Evolutionary conservation across 2,888 invertebrate genomes (phyloP), one percentile per base, ranked within the genome.

Genomic region (Pandemis corylana): DNA sequence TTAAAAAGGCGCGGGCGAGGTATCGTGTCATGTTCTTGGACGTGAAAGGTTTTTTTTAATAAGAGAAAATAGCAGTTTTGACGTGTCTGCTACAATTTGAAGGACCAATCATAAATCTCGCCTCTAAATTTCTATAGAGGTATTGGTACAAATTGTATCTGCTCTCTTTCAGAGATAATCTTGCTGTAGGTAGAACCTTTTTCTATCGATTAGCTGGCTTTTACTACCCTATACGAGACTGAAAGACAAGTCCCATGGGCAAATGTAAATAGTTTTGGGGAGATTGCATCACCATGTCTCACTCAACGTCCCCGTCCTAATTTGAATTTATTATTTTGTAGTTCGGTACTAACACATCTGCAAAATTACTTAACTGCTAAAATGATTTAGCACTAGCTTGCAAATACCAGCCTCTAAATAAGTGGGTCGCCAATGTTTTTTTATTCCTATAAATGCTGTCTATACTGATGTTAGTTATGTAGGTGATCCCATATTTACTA

Each of bases 181-280:
- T 49, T 13, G 13, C 13, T 13, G 49, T 49, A 10, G 13, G 6
- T 51, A 36, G 28, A 4, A 36, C n/a, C 51, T 51, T 51, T 51
- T 51, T 51, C 51, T 51, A 51, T 51, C 7, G 51, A 51, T 51
- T 51, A 51, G n/a, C n/a, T 51, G n/a, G 51, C 51, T 51, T 51
- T n/a, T 51, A n/a, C n/a, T 51, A 13, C n/a, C 51, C n/a, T n/a
- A 5, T n/a, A n/a, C n/a, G n/a, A 51, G 51, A n/a, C 51, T 13
- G 51, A n/a, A 51, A 51, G 51, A 51, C n/a, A 51, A n/a, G n/a
- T n/a, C 51, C 51, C 51, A n/a, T n/a, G 51, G 51, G 51, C 13
- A 51, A 51, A 51, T 51, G 51, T 51, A 51, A 51, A 51, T 51
- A n/a, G n/a, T 51, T 51, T 51, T n/a, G 51, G 13, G n/a, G 51